These are phyloP conservation scores for Moxostoma hubbsi DNA, from an alignment of 2,797 vertebrate genomes.

Conservation along the genomic window DNA sequence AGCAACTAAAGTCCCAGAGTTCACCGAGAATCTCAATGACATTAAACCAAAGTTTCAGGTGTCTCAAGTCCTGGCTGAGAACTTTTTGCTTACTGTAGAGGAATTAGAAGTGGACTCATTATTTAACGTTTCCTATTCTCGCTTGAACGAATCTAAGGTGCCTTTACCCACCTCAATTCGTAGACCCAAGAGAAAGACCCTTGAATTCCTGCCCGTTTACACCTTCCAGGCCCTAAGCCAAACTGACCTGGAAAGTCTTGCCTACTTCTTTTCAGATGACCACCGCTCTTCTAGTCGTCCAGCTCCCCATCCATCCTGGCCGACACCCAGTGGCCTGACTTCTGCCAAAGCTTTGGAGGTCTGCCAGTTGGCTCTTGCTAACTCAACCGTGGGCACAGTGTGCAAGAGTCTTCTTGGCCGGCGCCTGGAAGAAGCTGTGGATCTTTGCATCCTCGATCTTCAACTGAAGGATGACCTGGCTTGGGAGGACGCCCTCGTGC, in stretches of 20 bases:
- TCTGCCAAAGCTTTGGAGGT: conserved; percentile 72
- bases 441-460: conserved; percentile 79
- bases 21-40: neutral
- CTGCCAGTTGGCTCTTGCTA: conserved; percentile 70
- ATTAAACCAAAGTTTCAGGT: conserved; percentile 5
- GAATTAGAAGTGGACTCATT: conserved; percentile 33
- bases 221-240: conserved; percentile 65
- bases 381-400: conserved; percentile 72
- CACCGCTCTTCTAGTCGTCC: conserved; percentile 69
- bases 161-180: conserved; percentile 3
- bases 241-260: conserved; percentile 70
- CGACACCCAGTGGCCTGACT: conserved; percentile 72
- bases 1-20: neutral
- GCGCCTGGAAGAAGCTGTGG: conserved; percentile 73
- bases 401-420: conserved; percentile 74
- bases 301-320: conserved; percentile 69
- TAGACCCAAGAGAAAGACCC: conserved; percentile 63
- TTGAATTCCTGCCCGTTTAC: conserved; percentile 68
- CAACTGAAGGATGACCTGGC: conserved; percentile 80
- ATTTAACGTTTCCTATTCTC: neutral
- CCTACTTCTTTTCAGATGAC: conserved; percentile 83
- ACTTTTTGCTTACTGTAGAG: neutral
- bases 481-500: conserved; percentile 72
- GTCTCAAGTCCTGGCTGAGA: neutral
- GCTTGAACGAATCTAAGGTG: neutral